Evolutionary conservation across 2,888 invertebrate genomes (phyloP).

Genomic region (Aphodius sticticus): DNA sequence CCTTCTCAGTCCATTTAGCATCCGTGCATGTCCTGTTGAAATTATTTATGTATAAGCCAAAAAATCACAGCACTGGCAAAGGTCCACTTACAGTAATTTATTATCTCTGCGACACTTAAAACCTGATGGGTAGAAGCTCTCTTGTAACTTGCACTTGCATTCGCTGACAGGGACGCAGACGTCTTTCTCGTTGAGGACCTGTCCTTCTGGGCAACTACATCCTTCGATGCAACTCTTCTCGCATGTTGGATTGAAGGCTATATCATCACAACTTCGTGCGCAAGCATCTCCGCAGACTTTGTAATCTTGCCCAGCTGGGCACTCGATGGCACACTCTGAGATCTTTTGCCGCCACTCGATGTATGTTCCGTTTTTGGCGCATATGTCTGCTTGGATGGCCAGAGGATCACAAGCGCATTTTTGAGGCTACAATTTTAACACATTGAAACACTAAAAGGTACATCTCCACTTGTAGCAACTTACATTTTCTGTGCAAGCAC

Average conservation of each 20-base stretch:
- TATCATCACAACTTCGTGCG: constrained; percentile 26
- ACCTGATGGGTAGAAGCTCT: constrained; percentile 10
- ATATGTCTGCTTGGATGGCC: constrained; percentile 15
- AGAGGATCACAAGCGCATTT: constrained; percentile 24
- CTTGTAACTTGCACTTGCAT: constrained; percentile 22
- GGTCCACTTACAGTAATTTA: constrained; percentile 16
- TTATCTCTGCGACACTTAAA: constrained; percentile 11
- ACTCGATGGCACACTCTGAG: constrained; percentile 13
- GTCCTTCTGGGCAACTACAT: constrained; percentile 24
- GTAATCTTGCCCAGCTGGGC: constrained; percentile 28
- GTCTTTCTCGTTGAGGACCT: constrained; percentile 17
- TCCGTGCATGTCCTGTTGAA: constrained; percentile 65
- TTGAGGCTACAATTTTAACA: constrained; percentile 50
- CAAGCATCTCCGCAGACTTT: constrained; percentile 23
- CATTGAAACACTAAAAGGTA: neutral
- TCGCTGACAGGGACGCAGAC: constrained; percentile 21
- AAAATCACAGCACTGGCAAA: neutral
- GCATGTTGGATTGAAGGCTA: constrained; percentile 15
- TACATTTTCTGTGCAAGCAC: constrained; percentile 69
- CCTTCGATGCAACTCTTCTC: constrained; percentile 24
- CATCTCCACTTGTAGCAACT: constrained; percentile 10
- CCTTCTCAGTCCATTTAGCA: constrained; percentile 72
- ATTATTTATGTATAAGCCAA: neutral
- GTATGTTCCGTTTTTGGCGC: constrained; percentile 18
- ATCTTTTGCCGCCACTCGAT: constrained; percentile 25